Base-by-base conservation (phyloP, 2,113 vertebrate genomes). In the Excalfactoria chinensis region DNA sequence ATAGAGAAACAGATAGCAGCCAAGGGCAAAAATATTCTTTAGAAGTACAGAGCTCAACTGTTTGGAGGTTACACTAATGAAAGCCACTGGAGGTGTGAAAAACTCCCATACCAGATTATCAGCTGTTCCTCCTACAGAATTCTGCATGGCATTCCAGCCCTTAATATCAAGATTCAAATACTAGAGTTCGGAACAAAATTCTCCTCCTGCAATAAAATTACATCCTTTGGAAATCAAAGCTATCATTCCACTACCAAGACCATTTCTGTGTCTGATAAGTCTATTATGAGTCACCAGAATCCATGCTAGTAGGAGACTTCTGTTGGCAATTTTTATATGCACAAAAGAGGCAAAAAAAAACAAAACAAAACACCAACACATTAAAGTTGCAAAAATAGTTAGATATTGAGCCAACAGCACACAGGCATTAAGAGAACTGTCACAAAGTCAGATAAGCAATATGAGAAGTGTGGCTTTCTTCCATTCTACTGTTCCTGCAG, bases 201-300 rank as follows among this genome's bases (percentile, higher is more conserved):
- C 60, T 5, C 2, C 18, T 66, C 46, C 67, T 19, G 55, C 3
- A 35, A 0, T 21, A 60, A 60, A 28, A 63, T 37, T 68, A 67
- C 0, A 0, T 56, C 22, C 43, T 1, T 1, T 2, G 5, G 9
- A 63, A 91, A 74, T 58, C 16, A 51, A 67, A 75, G 10, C 10
- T 46, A 21, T 37, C 0, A 0, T 9, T 68, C 60, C 67, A 70
- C 34, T 63, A 25, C 11, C 1, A 0, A 4, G 19, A 8, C 19
- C 74, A 44, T 22, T 67, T 8, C 20, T 48, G 19, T 3, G 12
- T 44, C 64, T 25, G 19, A 80, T 11, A 55, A 60, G 37, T 3
- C 14, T 60, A 13, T 18, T 18, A 26, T 1, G 13, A 20, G 18
- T 62, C 77, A 77, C 15, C 35, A 77, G 40, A 83, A 23, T 7